phyloP scores from a whole-genome alignment of 2,113 vertebrate genomes.

The Aphelocoma coerulescens region DNA sequence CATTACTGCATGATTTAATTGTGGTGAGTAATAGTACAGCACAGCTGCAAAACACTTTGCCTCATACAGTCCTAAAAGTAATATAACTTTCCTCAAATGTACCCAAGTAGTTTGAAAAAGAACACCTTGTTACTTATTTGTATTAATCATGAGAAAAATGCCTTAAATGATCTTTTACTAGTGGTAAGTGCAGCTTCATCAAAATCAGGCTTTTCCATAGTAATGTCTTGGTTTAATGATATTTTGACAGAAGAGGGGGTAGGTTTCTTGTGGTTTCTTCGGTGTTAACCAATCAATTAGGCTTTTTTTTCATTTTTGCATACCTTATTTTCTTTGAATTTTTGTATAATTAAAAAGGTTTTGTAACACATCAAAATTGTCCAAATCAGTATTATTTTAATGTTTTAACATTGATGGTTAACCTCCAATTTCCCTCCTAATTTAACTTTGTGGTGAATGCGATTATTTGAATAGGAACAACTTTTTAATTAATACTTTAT shows the following conservation, averaged over 20 bases:
- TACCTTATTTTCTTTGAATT: neutral
- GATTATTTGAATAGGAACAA: neutral
- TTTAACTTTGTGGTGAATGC: neutral
- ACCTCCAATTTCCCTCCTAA: neutral
- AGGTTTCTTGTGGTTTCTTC: neutral
- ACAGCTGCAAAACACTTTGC: neutral
- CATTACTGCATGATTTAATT: neutral
- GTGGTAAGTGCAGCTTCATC: neutral
- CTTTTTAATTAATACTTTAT: neutral
- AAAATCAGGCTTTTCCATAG: neutral
- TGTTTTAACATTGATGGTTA: neutral
- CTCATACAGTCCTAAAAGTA: neutral
- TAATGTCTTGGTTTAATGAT: neutral
- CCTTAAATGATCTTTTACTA: neutral
- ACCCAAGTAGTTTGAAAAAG: neutral
- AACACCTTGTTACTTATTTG: neutral
- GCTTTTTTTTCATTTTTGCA: neutral
- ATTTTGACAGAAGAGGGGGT: neutral
- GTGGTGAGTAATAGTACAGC: neutral
- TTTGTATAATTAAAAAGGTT: neutral
- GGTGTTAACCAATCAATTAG: neutral
- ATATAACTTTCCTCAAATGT: neutral
- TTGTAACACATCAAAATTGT: neutral
- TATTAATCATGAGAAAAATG: neutral
- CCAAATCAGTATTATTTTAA: neutral